These are phyloP conservation scores for Hybognathus amarus DNA, from an alignment of 2,797 vertebrate species.

Conservation along the genomic window DNA sequence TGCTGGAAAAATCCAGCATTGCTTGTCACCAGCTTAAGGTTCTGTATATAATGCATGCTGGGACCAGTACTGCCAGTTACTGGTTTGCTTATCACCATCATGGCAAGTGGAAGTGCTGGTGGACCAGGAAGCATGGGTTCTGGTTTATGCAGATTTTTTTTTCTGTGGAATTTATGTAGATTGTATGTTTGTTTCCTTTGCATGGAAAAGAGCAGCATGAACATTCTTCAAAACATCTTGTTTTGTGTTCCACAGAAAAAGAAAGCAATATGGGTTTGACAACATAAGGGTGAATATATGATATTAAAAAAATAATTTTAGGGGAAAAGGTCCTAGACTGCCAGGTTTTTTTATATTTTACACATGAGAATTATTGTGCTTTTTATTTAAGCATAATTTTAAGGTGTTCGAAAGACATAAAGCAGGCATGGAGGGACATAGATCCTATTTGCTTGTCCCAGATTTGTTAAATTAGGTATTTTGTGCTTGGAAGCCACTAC, in stretches of 20 bases:
- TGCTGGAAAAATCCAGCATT: not conserved
- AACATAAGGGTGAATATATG: not conserved
- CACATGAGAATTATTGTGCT: not conserved
- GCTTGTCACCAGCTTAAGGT: not conserved
- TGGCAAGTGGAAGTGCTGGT: not conserved
- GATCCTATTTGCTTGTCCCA: conserved; percentile 19
- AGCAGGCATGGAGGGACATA: not conserved
- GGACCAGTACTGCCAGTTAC: not conserved
- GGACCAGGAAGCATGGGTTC: no score
- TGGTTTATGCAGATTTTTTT: not conserved
- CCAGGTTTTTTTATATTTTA: not conserved
- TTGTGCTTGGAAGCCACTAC: conserved; percentile 16
- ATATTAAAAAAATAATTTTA: not conserved
- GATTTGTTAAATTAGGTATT: conserved; percentile 12
- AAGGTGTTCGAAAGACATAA: not conserved
- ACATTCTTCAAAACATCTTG: not conserved
- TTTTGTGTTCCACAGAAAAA: not conserved
- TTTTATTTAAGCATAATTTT: not conserved
- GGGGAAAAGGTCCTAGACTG: not conserved
- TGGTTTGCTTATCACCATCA: not conserved
- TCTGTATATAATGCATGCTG: not conserved
- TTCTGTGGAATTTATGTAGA: not conserved
- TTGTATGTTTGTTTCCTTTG: not conserved
- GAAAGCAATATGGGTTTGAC: not conserved
- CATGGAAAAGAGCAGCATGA: not conserved